Percentiles rank a stretch among this genome's conserved stretches.
phyloP scores from a whole-genome alignment of 2,797 vertebrate species.

The Dromococcyx pavoninus region DNA sequence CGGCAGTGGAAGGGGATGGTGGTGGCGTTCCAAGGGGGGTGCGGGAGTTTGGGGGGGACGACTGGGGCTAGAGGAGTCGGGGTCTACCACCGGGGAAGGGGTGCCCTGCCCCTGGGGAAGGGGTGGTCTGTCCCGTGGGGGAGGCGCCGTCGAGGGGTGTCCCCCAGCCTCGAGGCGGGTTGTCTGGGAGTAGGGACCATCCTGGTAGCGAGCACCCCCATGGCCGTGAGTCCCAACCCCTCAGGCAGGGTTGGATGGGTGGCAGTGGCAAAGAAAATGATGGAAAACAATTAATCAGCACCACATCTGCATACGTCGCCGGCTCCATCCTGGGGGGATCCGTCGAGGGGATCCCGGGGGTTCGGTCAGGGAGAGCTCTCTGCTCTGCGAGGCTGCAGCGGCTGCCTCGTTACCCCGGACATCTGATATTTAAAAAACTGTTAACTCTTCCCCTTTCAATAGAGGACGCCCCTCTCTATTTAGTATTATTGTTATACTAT shows the following conservation, averaged over 20 bases:
- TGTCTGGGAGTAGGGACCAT: rapidly evolving
- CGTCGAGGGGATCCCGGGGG: not conserved
- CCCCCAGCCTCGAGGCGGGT: not conserved
- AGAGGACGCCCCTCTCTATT: constrained; percentile 38
- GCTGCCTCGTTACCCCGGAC: not conserved
- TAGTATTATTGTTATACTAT: not conserved
- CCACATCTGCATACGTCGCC: not conserved
- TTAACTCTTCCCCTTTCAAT: constrained; percentile 37
- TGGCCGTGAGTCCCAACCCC: not conserved
- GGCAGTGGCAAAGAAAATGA: not conserved
- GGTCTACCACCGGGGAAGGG: not conserved
- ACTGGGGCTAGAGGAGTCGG: not conserved
- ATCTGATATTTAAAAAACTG: not conserved
- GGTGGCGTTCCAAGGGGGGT: not conserved
- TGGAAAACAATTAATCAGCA: constrained; percentile 11
- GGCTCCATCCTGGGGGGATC: not conserved
- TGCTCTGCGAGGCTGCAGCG: not conserved
- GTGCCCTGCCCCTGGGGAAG: no score
- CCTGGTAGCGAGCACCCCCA: not conserved
- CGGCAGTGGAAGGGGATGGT: not conserved
- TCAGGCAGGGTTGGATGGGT: not conserved
- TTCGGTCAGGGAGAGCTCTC: not conserved
- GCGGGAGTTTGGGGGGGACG: not conserved
- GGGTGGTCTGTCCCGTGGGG: not conserved
- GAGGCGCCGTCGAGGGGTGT: not conserved